phyloP scores from a whole-genome alignment of 2,113 vertebrate genomes.

The Brienomyrus longianalis region DNA sequence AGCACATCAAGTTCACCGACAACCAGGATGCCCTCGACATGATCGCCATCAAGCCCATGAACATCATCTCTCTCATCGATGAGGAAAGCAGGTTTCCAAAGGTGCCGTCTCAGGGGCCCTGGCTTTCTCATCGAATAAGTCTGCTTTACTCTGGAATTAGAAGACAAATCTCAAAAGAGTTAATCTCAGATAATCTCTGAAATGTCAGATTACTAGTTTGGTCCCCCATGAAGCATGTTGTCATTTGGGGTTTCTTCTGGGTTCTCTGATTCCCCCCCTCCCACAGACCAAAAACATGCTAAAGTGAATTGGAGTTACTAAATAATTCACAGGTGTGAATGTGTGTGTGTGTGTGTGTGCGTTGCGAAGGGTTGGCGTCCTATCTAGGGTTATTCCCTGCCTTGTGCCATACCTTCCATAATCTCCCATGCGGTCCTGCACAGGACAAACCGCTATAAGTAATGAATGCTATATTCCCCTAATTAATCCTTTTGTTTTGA shows the following conservation, averaged over 20 bases:
- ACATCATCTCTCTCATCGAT: conserved; percentile 96
- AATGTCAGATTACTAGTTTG: background rate
- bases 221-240: too few species aligned
- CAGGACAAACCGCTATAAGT: background rate
- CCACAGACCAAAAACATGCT: background rate
- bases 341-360: background rate
- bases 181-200: background rate
- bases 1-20: conserved; percentile 97
- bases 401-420: background rate
- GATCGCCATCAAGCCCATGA: conserved; percentile 98
- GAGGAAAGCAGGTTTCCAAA: conserved; percentile 98
- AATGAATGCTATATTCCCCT: background rate
- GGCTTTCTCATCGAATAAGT: background rate
- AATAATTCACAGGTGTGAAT: background rate
- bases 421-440: background rate
- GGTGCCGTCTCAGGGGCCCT: conserved; percentile 49
- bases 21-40: conserved; percentile 97
- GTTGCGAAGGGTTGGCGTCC: background rate
- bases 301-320: background rate
- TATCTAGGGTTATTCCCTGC: background rate
- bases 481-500: background rate
- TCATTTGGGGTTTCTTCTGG: background rate
- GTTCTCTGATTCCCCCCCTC: background rate
- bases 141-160: background rate
- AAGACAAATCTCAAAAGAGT: background rate